Percentiles rank a stretch among this genome's conserved stretches.
Conservation (phyloP, 2,888 invertebrate genomes). For the Odontomyia ornata region DNA sequence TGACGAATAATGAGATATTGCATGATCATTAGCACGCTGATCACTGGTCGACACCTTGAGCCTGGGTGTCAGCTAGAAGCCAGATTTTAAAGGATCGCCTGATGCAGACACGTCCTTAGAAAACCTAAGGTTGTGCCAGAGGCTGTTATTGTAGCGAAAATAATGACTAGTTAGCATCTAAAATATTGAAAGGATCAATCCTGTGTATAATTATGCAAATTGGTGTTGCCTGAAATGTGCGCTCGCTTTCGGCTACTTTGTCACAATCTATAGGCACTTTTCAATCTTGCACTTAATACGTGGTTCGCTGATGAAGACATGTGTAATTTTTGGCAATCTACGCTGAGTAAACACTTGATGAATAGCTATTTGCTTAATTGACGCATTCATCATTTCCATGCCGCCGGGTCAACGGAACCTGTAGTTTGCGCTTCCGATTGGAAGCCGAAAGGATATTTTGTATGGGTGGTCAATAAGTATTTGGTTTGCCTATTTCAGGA, state of each 20-base stretch:
- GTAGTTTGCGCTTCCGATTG: background rate
- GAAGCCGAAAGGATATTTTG: background rate
- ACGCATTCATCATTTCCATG: background rate
- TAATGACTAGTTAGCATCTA: background rate
- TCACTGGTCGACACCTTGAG: slow-evolving; percentile 37
- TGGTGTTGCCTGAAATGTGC: background rate
- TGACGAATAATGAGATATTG: slow-evolving; percentile 40
- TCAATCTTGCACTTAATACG: slow-evolving; percentile 5
- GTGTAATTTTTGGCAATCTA: slow-evolving; percentile 32
- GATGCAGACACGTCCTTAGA: background rate
- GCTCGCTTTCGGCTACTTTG: slow-evolving; percentile 17
- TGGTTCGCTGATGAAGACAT: slow-evolving; percentile 16
- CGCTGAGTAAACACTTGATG: slow-evolving; percentile 42
- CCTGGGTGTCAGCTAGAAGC: slow-evolving; percentile 6
- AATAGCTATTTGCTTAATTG: slow-evolving; percentile 15
- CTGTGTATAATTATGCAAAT: slow-evolving; percentile 30
- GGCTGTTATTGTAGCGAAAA: background rate
- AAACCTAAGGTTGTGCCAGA: background rate
- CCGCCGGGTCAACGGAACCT: background rate
- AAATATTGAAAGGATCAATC: background rate
- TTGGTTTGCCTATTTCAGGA: background rate
- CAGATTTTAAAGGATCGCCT: background rate
- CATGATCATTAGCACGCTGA: slow-evolving; percentile 36
- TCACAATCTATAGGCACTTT: slow-evolving; percentile 12
- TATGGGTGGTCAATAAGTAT: background rate